Conservation (phyloP, 2,888 invertebrate species). For the Apotomis capreana region DNA sequence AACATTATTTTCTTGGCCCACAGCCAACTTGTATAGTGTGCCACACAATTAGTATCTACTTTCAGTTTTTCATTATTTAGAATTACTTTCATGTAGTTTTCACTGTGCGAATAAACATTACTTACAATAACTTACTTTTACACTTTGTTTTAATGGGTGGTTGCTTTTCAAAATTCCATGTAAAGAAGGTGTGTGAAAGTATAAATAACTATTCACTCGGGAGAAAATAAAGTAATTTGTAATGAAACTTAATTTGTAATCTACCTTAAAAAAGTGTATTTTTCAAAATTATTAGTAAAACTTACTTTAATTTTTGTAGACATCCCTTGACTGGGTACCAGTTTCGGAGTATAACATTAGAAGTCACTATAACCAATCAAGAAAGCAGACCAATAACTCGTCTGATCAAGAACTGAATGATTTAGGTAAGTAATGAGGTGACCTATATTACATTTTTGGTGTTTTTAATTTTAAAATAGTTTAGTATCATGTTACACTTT, state of each 20-base stretch:
- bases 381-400: constrained; percentile 77
- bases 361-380: constrained; percentile 75
- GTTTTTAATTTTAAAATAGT: background rate
- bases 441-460: background rate
- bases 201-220: constrained; percentile 9
- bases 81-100: constrained; percentile 5
- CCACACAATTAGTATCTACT: constrained; percentile 26
- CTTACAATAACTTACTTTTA: constrained; percentile 40
- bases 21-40: constrained; percentile 61
- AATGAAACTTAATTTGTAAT: background rate
- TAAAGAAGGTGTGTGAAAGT: constrained; percentile 65
- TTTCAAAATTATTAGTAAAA: constrained; percentile 33
- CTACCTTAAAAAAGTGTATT: background rate
- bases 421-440: constrained; percentile 65
- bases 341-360: constrained; percentile 80
- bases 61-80: constrained; percentile 17
- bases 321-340: constrained; percentile 81
- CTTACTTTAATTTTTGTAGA: constrained; percentile 63
- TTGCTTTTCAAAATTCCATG: constrained; percentile 78
- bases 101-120: constrained; percentile 14
- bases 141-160: constrained; percentile 68
- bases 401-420: constrained; percentile 79
- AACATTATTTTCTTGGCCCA: constrained; percentile 65
- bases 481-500: background rate
- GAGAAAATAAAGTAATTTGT: constrained; percentile 9